phyloP scores from a whole-genome alignment of 2,113 vertebrate species.

The Paramormyrops kingsleyae region DNA sequence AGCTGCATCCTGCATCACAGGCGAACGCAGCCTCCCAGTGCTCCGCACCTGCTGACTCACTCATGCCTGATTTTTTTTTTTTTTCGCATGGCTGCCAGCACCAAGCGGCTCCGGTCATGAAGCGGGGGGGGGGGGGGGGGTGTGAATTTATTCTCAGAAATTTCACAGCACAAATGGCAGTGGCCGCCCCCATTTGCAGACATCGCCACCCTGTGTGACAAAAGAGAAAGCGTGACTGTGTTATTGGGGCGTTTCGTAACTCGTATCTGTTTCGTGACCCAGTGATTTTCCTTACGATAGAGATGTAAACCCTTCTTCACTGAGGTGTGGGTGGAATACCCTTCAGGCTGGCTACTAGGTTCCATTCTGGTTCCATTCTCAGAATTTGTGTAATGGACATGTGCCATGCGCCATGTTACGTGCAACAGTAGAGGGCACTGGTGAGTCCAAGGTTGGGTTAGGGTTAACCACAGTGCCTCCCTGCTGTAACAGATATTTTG shows the following conservation, averaged over 20 bases:
- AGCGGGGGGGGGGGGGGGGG: not conserved
- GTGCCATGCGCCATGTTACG: not conserved
- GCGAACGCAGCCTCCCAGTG: not conserved
- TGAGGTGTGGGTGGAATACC: not conserved
- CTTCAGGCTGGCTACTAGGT: not conserved
- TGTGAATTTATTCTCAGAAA: constrained; percentile 8
- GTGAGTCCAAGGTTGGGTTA: not conserved
- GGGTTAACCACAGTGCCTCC: not conserved
- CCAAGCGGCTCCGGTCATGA: not conserved
- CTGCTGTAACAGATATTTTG: not conserved
- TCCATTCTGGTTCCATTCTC: not conserved
- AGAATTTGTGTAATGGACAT: not conserved
- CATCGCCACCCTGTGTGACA: not conserved
- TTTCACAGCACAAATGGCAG: constrained; percentile 1
- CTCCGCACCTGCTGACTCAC: not conserved
- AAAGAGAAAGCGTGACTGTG: not conserved
- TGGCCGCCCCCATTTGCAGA: not conserved
- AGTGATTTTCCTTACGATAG: not conserved
- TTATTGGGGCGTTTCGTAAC: not conserved
- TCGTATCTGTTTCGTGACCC: not conserved
- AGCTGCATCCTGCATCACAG: not conserved
- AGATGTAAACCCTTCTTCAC: not conserved
- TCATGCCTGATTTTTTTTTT: not conserved
- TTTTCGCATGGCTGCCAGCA: not conserved
- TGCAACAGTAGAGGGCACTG: not conserved